Percentiles rank a stretch among this genome's conserved stretches.
phyloP scores from a whole-genome alignment of 2,888 invertebrate species.

The Fabriciana adippe region DNA sequence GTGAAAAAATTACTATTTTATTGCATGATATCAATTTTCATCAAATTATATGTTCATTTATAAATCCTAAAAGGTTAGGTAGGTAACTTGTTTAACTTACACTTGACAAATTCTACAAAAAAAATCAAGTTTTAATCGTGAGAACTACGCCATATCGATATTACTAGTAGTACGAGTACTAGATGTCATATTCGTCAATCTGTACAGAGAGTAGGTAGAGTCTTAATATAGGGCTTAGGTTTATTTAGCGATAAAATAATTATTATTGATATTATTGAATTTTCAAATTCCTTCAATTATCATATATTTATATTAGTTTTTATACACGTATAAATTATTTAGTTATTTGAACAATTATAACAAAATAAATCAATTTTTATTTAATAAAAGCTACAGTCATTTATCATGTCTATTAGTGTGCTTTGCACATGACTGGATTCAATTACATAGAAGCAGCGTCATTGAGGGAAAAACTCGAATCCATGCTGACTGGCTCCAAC shows the following conservation, averaged over 20 bases:
- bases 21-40: no score
- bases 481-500: slow-evolving; percentile 18
- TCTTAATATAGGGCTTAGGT: not conserved
- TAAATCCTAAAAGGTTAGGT: no score
- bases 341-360: not conserved
- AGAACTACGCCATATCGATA: not conserved
- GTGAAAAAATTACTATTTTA: no score
- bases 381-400: slow-evolving; percentile 14
- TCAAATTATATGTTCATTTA: no score
- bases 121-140: not conserved
- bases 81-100: not conserved
- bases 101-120: no score
- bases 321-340: no score
- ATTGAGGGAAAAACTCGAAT: slow-evolving; percentile 32
- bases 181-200: not conserved
- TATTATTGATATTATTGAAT: no score
- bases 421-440: slow-evolving; percentile 33
- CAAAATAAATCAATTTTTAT: not conserved
- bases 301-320: no score
- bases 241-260: not conserved
- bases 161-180: not conserved
- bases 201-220: not conserved
- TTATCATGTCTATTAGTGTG: slow-evolving; percentile 31
- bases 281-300: no score
- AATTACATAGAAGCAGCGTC: slow-evolving; percentile 34